These are phyloP conservation scores for Drosophila parthenogenetica DNA, from an alignment of 2,888 invertebrate species.

Conservation along the genomic window DNA sequence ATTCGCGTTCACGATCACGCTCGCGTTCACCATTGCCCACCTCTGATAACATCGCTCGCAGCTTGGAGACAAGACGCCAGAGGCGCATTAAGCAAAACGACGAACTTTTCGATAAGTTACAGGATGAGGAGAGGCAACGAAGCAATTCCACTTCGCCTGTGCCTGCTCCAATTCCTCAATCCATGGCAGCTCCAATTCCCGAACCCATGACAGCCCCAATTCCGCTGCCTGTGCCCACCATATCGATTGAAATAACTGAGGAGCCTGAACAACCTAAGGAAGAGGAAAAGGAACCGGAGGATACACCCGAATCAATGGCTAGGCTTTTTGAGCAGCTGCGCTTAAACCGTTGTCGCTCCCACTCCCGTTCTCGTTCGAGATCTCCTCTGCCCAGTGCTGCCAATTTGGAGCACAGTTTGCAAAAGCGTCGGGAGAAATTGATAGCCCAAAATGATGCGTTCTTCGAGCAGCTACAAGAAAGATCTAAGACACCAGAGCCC, in stretches of 20 bases:
- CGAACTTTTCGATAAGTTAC: slow-evolving; percentile 54
- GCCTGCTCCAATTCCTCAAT: background rate
- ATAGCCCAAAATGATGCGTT: slow-evolving; percentile 76
- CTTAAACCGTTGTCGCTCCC: slow-evolving; percentile 63
- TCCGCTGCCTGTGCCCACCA: slow-evolving; percentile 11
- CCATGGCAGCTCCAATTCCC: background rate
- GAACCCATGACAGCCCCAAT: background rate
- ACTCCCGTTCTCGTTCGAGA: slow-evolving; percentile 64
- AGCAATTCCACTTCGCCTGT: slow-evolving; percentile 27
- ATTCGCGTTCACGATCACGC: slow-evolving; percentile 48
- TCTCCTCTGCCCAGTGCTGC: slow-evolving; percentile 67
- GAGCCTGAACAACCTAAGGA: slow-evolving; percentile 12
- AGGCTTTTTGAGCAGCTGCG: slow-evolving; percentile 68
- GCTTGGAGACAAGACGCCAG: slow-evolving; percentile 55
- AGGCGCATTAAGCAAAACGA: slow-evolving; percentile 68
- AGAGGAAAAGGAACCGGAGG: slow-evolving; percentile 43
- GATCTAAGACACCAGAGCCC: slow-evolving; percentile 66
- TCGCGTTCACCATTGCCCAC: slow-evolving; percentile 74
- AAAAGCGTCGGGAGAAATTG: slow-evolving; percentile 64
- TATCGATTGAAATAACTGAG: slow-evolving; percentile 55
- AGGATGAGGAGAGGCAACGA: slow-evolving; percentile 22
- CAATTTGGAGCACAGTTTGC: slow-evolving; percentile 72
- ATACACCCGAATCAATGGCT: slow-evolving; percentile 66
- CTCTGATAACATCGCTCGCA: slow-evolving; percentile 68
- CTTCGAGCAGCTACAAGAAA: slow-evolving; percentile 60